Evolutionary conservation across 2,797 vertebrate genomes (phyloP), one percentile per base, ranked within the genome.

Genomic region (Gymnothorax javanicus): DNA sequence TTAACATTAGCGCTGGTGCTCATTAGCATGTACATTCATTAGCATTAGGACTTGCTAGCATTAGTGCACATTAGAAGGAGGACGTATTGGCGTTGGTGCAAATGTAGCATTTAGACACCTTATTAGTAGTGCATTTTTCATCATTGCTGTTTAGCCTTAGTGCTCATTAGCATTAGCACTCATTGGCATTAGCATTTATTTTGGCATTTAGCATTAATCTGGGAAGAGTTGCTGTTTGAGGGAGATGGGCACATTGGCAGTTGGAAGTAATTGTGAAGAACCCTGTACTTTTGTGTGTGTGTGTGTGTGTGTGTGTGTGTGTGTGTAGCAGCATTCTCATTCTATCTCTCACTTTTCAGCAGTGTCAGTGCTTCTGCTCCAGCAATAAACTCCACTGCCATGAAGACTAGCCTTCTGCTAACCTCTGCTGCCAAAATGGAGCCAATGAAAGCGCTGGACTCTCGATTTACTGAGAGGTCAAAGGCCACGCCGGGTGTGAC

Each of bases 381-480:
- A 93, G 54, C 87, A 93, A 52, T 94, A 89, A 86, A 95, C 94
- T 92, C 93, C 94, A 91, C 97, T 0, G 83, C 67, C 17, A 71
- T 94, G 52, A 96, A 96, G 89, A 84, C 92, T 52, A 92, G 84
- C 82, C 91, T 96, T 82, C 92, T 96, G 86, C 92, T 96, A 77
- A 95, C 95, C 0, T 93, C 96, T 0, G 94, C 95, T 81, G 92
- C 98, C 89, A 99, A 98, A 94, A 99, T 99, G 0, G 98, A 99
- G 87, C 98, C 98, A 0, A 99, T 99, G 98, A 99, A 98, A 93
- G 98, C 98, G 0, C 94, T 99, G 92, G 98, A 99, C 92, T 99
- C 98, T 3, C 95, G 98, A 88, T 99, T 99, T 92, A 99, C 98
- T 0, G 98, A 99, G 94, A 96, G 98, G 93, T 99, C 98, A 89